These are phyloP conservation scores for Bagarius yarrelli DNA, from an alignment of 2,113 vertebrate species.

Conservation along the genomic window DNA sequence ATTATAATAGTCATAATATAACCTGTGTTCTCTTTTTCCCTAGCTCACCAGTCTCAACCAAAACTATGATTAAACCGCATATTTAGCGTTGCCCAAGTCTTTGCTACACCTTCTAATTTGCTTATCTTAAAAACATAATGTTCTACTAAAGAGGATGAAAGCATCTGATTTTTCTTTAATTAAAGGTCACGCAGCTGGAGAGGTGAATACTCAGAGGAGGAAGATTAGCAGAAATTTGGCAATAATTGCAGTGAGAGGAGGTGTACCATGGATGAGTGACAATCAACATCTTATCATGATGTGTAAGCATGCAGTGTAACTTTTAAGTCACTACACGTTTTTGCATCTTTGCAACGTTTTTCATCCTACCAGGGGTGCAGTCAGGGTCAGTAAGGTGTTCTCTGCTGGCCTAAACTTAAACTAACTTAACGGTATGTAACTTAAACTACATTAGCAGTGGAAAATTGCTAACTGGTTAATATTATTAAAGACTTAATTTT, in stretches of 20 bases:
- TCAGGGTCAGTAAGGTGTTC: too few species aligned
- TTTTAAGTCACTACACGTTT: background rate
- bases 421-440: too few species aligned
- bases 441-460: too few species aligned
- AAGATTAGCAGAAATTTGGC: background rate
- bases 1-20: background rate
- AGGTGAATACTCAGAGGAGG: background rate
- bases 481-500: too few species aligned
- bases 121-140: background rate
- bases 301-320: background rate
- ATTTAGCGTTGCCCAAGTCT: background rate
- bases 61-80: background rate
- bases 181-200: background rate
- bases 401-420: too few species aligned
- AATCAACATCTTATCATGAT: background rate
- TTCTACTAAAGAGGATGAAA: background rate
- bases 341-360: background rate
- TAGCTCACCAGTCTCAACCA: background rate
- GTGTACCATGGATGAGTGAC: background rate
- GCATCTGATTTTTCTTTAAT: background rate
- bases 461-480: too few species aligned
- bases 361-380: too few species aligned
- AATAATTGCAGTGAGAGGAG: background rate
- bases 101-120: background rate
- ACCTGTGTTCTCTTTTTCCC: background rate